phyloP scores from a whole-genome alignment of 2,113 vertebrate species.

The Narcine bancroftii region DNA sequence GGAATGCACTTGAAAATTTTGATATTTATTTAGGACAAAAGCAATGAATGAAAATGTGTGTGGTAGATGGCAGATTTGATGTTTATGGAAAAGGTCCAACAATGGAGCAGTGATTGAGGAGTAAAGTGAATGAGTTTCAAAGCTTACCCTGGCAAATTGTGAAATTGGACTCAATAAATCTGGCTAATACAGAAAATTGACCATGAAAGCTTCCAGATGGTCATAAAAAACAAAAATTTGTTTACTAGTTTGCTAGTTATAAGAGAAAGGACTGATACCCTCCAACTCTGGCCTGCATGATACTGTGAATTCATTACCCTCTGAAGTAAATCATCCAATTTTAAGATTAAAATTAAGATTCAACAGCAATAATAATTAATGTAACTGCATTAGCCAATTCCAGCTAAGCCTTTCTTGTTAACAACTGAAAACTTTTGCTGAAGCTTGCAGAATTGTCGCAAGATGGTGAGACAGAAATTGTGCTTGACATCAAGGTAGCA shows the following conservation, averaged over 20 bases:
- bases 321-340: neutral
- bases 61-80: neutral
- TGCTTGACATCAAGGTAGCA: no score
- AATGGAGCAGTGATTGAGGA: neutral
- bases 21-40: neutral
- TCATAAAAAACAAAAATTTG: neutral
- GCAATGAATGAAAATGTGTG: neutral
- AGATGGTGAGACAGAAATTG: no score
- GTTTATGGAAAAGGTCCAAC: neutral
- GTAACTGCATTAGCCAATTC: neutral
- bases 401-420: neutral
- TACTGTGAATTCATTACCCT: neutral
- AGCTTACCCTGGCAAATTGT: neutral
- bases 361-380: neutral
- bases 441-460: neutral
- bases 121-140: neutral
- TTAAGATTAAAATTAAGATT: neutral
- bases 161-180: constrained; percentile 1
- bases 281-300: neutral
- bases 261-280: neutral
- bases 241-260: neutral
- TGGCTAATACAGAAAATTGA: neutral
- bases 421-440: neutral
- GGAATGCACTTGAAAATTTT: no score
- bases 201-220: neutral